Evolutionary conservation across 2,888 invertebrate species (phyloP), one percentile per base, ranked within the genome.

Genomic region (Ctenicera cuprea): DNA sequence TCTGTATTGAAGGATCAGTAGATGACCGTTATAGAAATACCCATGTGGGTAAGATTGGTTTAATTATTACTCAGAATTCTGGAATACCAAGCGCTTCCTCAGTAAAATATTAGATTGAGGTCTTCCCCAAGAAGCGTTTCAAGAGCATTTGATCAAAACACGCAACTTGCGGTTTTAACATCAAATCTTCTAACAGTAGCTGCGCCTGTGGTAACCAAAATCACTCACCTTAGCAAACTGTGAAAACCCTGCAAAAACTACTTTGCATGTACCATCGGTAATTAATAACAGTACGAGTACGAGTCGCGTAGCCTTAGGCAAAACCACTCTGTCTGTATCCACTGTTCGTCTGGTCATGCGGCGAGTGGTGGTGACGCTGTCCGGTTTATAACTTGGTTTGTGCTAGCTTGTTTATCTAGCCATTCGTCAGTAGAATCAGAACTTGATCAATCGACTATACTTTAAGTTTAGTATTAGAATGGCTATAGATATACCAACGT

Each of bases 291-390:
- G 5, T 33, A 9, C 33, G 9, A 33, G 5, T 33, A 9, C 33
- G 9, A 33, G 33, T 33, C 33, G 57, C 57, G 16, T 33, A 9
- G 57, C 57, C 57, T 33, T 11, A 57, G 57, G 57, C 57, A 0
- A 57, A 57, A 57, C 57, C 57, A 57, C 54, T 52, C 52, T 54
- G 33, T 57, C 57, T 57, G 33, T 57, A 33, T 30, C 54, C 57
- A 57, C 33, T 50, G 18, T 50, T 52, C 26, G 26, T n/a, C 26
- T 1, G 16, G 1, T 52, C 45, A 16, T 18, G 14, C 16, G 8
- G 11, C n/a, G 5, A 26, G 26, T 26, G n/a, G n/a, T 52, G 8
- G 12, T 52, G 22, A 22, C 22, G 52, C 45, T 45, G 16, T 45
- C 45, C 18, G 5, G 45, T 4, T 18, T 18, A 20, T 22, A 50